Conservation (phyloP, 2,797 vertebrate species). For the Adrianichthys oophorus region DNA sequence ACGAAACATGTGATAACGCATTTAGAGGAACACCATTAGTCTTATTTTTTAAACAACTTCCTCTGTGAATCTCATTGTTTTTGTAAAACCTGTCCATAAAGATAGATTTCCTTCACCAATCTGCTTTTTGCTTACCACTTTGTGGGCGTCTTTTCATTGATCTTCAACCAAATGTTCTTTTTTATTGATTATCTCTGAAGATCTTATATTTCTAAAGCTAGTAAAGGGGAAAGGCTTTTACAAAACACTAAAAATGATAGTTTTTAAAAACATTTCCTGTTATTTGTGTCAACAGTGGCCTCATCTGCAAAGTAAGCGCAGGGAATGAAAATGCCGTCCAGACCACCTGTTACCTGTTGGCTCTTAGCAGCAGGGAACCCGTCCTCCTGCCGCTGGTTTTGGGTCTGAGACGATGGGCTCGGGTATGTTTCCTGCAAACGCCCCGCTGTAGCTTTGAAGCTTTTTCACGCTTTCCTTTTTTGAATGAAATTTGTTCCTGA, state of each 20-base stretch:
- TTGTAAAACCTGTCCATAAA: no score
- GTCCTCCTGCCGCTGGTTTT: slow-evolving; percentile 82
- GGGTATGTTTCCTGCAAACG: slow-evolving; percentile 69
- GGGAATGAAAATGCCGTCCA: slow-evolving; percentile 92
- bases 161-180: no score
- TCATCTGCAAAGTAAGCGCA: slow-evolving; percentile 93
- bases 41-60: no score
- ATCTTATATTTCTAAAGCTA: no score
- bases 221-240: background rate
- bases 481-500: background rate
- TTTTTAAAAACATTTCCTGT: slow-evolving; percentile 1
- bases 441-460: background rate
- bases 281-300: slow-evolving; percentile 75
- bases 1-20: no score
- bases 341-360: slow-evolving; percentile 85
- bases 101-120: no score
- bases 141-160: no score
- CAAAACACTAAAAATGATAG: background rate
- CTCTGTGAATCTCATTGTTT: no score
- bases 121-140: no score
- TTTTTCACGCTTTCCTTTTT: background rate
- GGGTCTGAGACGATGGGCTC: slow-evolving; percentile 89
- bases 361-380: slow-evolving; percentile 78
- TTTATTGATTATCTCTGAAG: no score
- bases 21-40: no score